These are phyloP conservation scores for Diabrotica balteata DNA, from an alignment of 2,888 invertebrate genomes.

Conservation along the genomic window DNA sequence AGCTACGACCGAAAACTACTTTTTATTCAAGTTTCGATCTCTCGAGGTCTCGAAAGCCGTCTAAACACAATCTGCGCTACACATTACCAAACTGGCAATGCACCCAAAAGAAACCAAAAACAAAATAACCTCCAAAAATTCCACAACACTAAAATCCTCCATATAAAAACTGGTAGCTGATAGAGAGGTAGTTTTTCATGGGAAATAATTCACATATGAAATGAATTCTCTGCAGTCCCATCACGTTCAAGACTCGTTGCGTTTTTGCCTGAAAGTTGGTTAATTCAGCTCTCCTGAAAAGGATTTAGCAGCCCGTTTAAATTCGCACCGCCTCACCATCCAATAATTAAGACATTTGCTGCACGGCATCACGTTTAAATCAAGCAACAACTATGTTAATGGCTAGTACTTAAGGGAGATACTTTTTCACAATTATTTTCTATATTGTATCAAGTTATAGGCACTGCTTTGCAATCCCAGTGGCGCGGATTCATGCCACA, in stretches of 20 bases:
- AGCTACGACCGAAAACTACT: too few species aligned
- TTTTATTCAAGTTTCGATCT: background rate
- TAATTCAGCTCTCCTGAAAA: slow-evolving; percentile 58
- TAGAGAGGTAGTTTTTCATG: slow-evolving; percentile 54
- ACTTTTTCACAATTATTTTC: slow-evolving; percentile 56
- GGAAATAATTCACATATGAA: slow-evolving; percentile 59
- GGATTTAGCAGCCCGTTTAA: slow-evolving; percentile 61
- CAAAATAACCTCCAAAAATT: slow-evolving; percentile 51
- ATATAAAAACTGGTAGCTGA: slow-evolving; percentile 53
- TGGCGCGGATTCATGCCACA: slow-evolving; percentile 19
- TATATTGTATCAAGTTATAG: slow-evolving; percentile 46
- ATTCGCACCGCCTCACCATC: slow-evolving; percentile 58
- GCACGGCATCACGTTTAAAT: slow-evolving; percentile 61
- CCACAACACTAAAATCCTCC: slow-evolving; percentile 55
- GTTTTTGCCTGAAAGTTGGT: slow-evolving; percentile 54
- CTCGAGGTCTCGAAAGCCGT: slow-evolving; percentile 5
- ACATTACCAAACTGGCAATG: slow-evolving; percentile 42
- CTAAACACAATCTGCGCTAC: slow-evolving; percentile 28
- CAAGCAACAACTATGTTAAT: slow-evolving; percentile 61
- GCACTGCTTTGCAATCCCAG: slow-evolving; percentile 16
- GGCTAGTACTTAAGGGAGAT: slow-evolving; percentile 54
- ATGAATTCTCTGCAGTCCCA: slow-evolving; percentile 52
- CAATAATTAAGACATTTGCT: slow-evolving; percentile 62
- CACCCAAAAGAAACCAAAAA: slow-evolving; percentile 34
- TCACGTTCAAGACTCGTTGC: slow-evolving; percentile 55